phyloP scores from a whole-genome alignment of 1,140 invertebrate genomes.

The Calephelis nemesis region DNA sequence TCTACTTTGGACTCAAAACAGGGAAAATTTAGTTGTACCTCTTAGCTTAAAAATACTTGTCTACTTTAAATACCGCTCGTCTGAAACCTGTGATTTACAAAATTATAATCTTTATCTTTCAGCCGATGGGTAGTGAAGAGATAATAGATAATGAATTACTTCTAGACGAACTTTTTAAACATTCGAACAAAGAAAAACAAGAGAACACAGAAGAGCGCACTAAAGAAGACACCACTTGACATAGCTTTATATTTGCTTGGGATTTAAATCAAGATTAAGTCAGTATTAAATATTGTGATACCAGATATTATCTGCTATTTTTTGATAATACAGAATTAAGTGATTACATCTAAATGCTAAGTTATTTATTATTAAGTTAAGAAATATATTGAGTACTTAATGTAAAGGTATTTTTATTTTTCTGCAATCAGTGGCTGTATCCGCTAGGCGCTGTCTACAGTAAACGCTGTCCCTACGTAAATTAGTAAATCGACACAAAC shows the following conservation, averaged over 20 bases:
- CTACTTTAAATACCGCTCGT: too few relatives aligned
- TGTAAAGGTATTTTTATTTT: constrained; percentile 5
- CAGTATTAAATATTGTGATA: constrained; percentile 75
- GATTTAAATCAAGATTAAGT: constrained; percentile 45
- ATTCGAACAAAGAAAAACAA: constrained; percentile 46
- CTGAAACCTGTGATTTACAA: neutral
- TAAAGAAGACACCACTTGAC: constrained; percentile 63
- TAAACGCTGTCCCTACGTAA: too few relatives aligned
- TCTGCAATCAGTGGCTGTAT: neutral
- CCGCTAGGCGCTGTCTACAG: too few relatives aligned
- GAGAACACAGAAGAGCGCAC: constrained; percentile 40
- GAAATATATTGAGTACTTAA: constrained; percentile 18
- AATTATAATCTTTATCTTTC: constrained; percentile 30
- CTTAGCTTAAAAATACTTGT: too few relatives aligned
- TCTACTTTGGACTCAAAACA: too few relatives aligned
- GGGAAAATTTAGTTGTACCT: too few relatives aligned
- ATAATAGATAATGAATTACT: constrained; percentile 64
- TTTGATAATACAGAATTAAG: constrained; percentile 26
- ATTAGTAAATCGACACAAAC: too few relatives aligned
- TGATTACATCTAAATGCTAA: constrained; percentile 8
- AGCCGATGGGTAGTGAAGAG: constrained; percentile 58
- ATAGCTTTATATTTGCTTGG: constrained; percentile 56
- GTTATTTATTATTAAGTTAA: constrained; percentile 14
- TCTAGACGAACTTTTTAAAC: constrained; percentile 52
- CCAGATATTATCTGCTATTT: constrained; percentile 31